Evolutionary conservation across 2,113 vertebrate species (phyloP).

Genomic region (Bambusicola thoracicus): DNA sequence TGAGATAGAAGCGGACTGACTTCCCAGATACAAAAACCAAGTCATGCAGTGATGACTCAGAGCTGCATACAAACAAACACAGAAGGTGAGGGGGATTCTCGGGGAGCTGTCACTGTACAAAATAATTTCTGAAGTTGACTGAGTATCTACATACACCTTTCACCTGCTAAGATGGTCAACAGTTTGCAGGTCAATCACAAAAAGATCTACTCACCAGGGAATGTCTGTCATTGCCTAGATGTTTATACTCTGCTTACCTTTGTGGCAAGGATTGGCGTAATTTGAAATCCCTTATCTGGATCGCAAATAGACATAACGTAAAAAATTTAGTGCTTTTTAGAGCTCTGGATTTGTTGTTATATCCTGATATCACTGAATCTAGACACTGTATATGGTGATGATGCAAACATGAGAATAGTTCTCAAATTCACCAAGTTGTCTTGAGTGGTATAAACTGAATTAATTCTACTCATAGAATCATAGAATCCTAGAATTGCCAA

Average conservation of each 20-base stretch:
- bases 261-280: neutral
- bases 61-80: neutral
- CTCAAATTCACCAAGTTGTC: neutral
- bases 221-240: neutral
- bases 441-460: neutral
- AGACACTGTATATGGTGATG: neutral
- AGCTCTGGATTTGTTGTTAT: neutral
- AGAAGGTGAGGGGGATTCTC: neutral
- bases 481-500: no score
- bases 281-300: neutral
- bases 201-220: neutral
- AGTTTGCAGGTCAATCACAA: neutral
- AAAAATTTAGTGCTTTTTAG: neutral
- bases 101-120: neutral
- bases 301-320: neutral
- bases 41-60: neutral
- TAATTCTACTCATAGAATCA: neutral
- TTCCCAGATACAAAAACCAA: neutral
- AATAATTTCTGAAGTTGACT: neutral
- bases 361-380: neutral
- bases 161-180: neutral
- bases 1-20: neutral
- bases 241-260: neutral
- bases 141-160: neutral
- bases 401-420: neutral